Evolutionary conservation across 92 coral and sea anemone species (phyloP).

Genomic region (Pocillopora grandis): DNA sequence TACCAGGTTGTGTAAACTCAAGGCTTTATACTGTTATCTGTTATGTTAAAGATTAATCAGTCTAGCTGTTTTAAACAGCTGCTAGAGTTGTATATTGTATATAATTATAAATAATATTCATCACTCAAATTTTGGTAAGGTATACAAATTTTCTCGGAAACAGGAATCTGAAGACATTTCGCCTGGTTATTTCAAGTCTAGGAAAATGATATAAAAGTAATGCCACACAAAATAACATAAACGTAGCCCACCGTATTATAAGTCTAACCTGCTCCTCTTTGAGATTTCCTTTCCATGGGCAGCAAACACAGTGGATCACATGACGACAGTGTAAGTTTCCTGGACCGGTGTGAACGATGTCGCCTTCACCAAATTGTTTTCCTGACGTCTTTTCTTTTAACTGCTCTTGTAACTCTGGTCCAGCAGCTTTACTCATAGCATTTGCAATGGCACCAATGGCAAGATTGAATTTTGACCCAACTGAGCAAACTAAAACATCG

Average conservation of each 20-base stretch:
- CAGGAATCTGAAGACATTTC: too few relatives aligned
- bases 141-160: too few relatives aligned
- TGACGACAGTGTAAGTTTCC: constrained; percentile 57
- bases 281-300: constrained; percentile 56
- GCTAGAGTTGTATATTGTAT: not conserved
- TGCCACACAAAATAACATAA: too few relatives aligned
- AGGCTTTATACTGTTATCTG: too few relatives aligned
- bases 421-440: constrained; percentile 64
- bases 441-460: constrained; percentile 51
- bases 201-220: too few relatives aligned
- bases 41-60: too few relatives aligned
- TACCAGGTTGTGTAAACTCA: too few relatives aligned
- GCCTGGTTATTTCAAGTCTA: too few relatives aligned
- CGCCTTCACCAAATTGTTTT: constrained; percentile 36
- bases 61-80: too few relatives aligned
- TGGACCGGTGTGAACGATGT: constrained; percentile 43
- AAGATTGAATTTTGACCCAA: constrained; percentile 34
- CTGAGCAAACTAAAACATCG: constrained; percentile 39
- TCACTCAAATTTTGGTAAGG: too few relatives aligned
- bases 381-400: not conserved
- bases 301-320: constrained; percentile 65
- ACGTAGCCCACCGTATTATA: not conserved
- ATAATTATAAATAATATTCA: not conserved
- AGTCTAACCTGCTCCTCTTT: constrained; percentile 10
- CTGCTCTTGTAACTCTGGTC: constrained; percentile 45